These are phyloP conservation scores for Acanthornis magna DNA, from an alignment of 2,797 vertebrate genomes.

Conservation along the genomic window DNA sequence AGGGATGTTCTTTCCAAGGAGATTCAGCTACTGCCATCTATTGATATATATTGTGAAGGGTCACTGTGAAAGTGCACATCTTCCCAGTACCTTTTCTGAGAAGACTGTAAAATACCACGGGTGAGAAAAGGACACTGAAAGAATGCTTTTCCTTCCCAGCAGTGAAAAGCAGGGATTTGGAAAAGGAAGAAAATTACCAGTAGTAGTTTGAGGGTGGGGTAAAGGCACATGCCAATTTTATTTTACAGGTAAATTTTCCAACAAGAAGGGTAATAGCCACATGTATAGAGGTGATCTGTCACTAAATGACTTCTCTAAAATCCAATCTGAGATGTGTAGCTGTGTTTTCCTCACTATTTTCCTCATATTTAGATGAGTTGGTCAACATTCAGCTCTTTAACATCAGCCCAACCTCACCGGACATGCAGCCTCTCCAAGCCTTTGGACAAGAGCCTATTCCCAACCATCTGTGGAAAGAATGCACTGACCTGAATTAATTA, in stretches of 20 bases:
- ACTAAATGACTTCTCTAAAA: background rate
- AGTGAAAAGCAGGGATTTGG: background rate
- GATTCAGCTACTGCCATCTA: slow-evolving; percentile 61
- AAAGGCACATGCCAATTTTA: background rate
- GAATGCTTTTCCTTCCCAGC: background rate
- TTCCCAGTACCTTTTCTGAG: background rate
- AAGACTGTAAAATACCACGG: background rate
- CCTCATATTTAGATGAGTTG: background rate
- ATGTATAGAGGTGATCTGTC: background rate
- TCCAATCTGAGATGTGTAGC: background rate
- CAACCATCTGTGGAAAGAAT: background rate
- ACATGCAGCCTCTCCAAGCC: background rate
- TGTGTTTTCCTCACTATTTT: background rate
- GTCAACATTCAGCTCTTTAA: background rate
- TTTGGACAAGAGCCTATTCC: background rate
- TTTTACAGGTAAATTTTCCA: background rate
- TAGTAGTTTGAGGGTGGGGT: background rate
- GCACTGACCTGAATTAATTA: slow-evolving; percentile 26
- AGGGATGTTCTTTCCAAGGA: background rate
- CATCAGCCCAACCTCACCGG: background rate
- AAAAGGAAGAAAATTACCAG: background rate
- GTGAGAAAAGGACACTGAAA: background rate
- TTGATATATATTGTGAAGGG: slow-evolving; percentile 4
- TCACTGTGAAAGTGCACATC: background rate
- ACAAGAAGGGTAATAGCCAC: background rate